phyloP scores from a whole-genome alignment of 2,888 invertebrate genomes.

The Cecidostiba fungosa region DNA sequence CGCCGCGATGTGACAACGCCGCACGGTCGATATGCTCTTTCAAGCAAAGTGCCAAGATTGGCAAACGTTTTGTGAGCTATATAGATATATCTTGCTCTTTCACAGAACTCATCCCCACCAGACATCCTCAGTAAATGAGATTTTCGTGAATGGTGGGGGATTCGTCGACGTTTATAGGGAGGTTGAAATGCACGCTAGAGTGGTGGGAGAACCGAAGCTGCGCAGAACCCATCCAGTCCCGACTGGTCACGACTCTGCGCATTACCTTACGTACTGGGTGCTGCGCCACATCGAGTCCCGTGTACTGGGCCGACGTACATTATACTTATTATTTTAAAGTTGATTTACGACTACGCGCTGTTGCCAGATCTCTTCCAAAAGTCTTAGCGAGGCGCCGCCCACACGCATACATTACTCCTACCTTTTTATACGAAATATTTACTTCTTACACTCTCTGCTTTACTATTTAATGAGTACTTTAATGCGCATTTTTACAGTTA shows the following conservation, averaged over 20 bases:
- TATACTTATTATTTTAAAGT: slow-evolving; percentile 80
- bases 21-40: slow-evolving; percentile 80
- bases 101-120: slow-evolving; percentile 67
- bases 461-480: background rate
- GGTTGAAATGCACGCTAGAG: slow-evolving; percentile 41
- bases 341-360: slow-evolving; percentile 77
- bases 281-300: slow-evolving; percentile 31
- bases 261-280: slow-evolving; percentile 67
- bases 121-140: slow-evolving; percentile 45
- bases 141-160: slow-evolving; percentile 50
- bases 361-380: slow-evolving; percentile 72
- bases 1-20: slow-evolving; percentile 76
- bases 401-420: slow-evolving; percentile 63
- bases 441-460: background rate
- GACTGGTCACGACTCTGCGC: slow-evolving; percentile 72
- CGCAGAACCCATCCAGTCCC: slow-evolving; percentile 74
- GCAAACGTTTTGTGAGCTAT: slow-evolving; percentile 75
- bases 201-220: slow-evolving; percentile 74
- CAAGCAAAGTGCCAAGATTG: slow-evolving; percentile 81
- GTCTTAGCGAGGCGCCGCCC: slow-evolving; percentile 73
- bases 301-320: slow-evolving; percentile 69
- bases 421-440: slow-evolving; percentile 64
- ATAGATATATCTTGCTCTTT: slow-evolving; percentile 66
- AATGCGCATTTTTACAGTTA: background rate
- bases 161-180: slow-evolving; percentile 1